Evolutionary conservation across 2,113 vertebrate species (phyloP).

Genomic region (Plecotus auritus): DNA sequence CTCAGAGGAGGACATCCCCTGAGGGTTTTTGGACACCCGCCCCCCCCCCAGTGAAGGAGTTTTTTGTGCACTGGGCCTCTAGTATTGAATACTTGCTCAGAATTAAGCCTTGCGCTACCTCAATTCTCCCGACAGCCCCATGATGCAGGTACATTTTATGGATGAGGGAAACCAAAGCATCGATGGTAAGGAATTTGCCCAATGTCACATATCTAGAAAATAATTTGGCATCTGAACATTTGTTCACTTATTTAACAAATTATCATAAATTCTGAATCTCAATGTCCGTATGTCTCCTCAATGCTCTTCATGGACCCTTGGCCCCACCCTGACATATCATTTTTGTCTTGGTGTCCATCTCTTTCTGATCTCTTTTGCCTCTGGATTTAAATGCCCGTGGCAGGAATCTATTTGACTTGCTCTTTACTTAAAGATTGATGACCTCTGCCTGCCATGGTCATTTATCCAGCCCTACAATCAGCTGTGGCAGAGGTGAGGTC

Average conservation of each 20-base stretch:
- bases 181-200: neutral
- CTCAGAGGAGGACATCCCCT: too few relatives aligned
- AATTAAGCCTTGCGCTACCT: neutral
- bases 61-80: too few relatives aligned
- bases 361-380: neutral
- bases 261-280: neutral
- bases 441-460: neutral
- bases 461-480: neutral
- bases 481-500: neutral
- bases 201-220: neutral
- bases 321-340: neutral
- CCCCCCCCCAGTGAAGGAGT: too few relatives aligned
- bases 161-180: neutral
- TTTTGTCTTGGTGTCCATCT: neutral
- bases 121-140: neutral
- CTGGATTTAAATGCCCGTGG: neutral
- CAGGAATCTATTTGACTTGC: neutral
- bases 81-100: neutral
- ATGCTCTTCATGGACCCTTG: neutral
- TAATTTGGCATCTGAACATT: neutral
- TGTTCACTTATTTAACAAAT: neutral
- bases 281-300: neutral
- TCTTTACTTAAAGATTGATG: neutral
- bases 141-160: neutral
- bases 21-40: too few relatives aligned